phyloP scores from a whole-genome alignment of 2,888 invertebrate genomes.

The Terebella lapidaria region DNA sequence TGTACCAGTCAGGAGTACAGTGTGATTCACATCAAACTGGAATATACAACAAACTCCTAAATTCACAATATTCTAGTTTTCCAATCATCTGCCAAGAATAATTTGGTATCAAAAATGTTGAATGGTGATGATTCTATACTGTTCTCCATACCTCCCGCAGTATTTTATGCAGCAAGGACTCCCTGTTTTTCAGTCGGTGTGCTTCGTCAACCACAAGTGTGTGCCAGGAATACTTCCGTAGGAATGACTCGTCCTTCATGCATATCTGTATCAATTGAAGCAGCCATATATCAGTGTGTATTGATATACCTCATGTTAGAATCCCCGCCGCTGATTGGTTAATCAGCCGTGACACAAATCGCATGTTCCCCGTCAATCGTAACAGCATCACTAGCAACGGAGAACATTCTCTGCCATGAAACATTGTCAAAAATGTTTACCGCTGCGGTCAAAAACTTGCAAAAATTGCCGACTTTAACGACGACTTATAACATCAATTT shows the following conservation, averaged over 20 bases:
- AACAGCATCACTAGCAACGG: too few species aligned
- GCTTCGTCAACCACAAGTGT: constrained; percentile 49
- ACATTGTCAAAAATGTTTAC: too few species aligned
- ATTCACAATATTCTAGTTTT: not conserved
- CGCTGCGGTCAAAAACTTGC: too few species aligned
- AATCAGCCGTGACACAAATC: too few species aligned
- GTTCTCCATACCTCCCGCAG: constrained; percentile 34
- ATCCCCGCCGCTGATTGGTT: too few species aligned
- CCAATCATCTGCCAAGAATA: not conserved
- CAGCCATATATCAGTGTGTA: not conserved
- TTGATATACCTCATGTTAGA: too few species aligned
- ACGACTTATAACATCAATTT: too few species aligned
- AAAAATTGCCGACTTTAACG: too few species aligned
- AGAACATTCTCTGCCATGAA: too few species aligned
- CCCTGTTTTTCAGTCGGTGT: constrained; percentile 49
- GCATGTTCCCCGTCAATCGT: too few species aligned
- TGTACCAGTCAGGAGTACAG: constrained; percentile 53
- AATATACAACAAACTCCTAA: too few species aligned
- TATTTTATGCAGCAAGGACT: constrained; percentile 45
- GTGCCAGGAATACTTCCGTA: constrained; percentile 36
- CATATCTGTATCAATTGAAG: constrained; percentile 33
- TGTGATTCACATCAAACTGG: constrained; percentile 39
- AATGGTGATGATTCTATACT: not conserved
- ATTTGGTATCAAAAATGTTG: not conserved
- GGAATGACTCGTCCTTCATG: constrained; percentile 40